A percentile compares a stretch with the other conserved stretches of the same genome.
Evolutionary conservation across 2,113 vertebrate genomes (phyloP).

Genomic region (Strix aluco): DNA sequence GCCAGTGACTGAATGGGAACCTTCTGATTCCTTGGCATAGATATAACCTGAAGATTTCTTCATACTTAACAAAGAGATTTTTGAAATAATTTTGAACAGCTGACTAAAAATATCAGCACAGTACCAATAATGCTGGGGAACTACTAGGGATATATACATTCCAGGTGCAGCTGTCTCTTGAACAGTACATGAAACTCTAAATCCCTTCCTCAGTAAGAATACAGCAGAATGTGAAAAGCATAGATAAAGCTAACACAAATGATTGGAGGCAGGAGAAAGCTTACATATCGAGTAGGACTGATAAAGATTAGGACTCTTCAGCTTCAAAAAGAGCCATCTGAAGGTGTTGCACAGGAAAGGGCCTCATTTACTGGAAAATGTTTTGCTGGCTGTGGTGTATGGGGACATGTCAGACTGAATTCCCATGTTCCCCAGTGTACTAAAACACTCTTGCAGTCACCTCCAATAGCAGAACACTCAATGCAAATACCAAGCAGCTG

Average conservation of each 20-base stretch:
- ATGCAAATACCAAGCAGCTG: not conserved
- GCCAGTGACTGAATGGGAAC: not conserved
- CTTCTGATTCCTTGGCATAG: not conserved
- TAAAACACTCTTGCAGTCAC: not conserved
- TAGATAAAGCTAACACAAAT: not conserved
- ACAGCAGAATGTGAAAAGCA: not conserved
- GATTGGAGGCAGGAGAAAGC: not conserved
- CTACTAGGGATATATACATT: not conserved
- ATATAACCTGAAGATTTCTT: not conserved
- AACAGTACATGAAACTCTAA: not conserved
- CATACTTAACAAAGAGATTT: not conserved
- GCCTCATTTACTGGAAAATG: not conserved
- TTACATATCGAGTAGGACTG: not conserved
- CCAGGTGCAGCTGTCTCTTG: not conserved
- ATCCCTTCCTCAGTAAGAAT: not conserved
- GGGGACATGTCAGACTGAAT: not conserved
- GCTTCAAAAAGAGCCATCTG: not conserved
- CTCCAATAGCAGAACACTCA: not conserved
- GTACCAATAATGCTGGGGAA: not conserved
- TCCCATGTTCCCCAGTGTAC: rapidly evolving
- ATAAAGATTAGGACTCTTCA: not conserved
- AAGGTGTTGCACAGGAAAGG: not conserved
- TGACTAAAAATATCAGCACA: not conserved
- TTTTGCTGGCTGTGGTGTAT: not conserved
- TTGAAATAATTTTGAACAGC: not conserved